Percentiles rank a stretch among this genome's conserved stretches.
These are phyloP conservation scores for Syritta pipiens DNA, from an alignment of 2,888 invertebrate genomes.

Conservation along the genomic window DNA sequence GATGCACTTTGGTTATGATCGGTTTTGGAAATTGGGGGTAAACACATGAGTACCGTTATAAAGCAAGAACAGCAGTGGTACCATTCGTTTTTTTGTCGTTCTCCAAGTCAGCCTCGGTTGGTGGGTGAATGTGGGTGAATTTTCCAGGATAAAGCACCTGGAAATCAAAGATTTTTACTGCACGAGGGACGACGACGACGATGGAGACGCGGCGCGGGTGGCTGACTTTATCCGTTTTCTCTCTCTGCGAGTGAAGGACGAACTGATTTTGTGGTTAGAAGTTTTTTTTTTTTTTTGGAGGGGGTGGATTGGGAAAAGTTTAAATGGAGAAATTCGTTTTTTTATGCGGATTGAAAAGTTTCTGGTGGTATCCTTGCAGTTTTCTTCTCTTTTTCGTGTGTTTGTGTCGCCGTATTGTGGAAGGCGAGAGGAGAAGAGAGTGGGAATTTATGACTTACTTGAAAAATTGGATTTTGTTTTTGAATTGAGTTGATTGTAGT, in stretches of 20 bases:
- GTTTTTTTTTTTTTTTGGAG: neutral
- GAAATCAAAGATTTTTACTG: constrained; percentile 14
- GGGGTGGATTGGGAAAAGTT: constrained; percentile 15
- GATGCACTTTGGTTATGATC: constrained; percentile 61
- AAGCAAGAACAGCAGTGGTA: too few species aligned
- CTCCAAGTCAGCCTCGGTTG: too few species aligned
- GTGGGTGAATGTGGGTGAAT: neutral
- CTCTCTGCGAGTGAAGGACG: constrained; percentile 24
- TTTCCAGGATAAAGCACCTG: constrained; percentile 7
- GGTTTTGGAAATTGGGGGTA: constrained; percentile 39
- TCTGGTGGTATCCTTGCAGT: neutral
- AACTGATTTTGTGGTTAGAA: constrained; percentile 19
- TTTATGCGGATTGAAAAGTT: constrained; percentile 24
- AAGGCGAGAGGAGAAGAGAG: too few species aligned
- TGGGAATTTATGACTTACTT: constrained; percentile 10
- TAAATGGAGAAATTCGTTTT: constrained; percentile 33
- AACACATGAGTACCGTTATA: constrained; percentile 13
- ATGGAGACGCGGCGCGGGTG: neutral
- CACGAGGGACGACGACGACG: neutral
- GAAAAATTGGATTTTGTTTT: constrained; percentile 4
- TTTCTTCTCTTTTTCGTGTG: too few species aligned
- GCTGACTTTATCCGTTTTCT: neutral
- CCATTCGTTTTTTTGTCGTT: neutral
- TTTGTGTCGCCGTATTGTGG: neutral
- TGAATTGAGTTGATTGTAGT: constrained; percentile 15